These are phyloP conservation scores for Sebastes fasciatus DNA, from an alignment of 2,113 vertebrate species.

Conservation along the genomic window DNA sequence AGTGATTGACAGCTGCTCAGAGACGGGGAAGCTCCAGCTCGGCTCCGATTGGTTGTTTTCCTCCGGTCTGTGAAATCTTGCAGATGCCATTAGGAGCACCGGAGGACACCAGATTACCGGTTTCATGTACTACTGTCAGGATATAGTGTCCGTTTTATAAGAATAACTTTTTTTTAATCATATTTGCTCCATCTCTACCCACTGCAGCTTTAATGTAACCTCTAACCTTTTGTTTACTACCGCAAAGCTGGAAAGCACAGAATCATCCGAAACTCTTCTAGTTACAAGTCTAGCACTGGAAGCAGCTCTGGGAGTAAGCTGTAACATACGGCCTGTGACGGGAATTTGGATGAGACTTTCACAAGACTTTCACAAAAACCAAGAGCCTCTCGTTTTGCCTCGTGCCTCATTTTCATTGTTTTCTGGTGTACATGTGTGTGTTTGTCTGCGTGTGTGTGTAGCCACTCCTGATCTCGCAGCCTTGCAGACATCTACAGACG, in stretches of 20 bases:
- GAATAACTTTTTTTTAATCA: no score
- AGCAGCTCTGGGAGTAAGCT: slow-evolving; percentile 56
- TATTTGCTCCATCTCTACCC: no score
- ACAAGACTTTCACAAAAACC: slow-evolving; percentile 63
- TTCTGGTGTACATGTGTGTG: slow-evolving; percentile 54
- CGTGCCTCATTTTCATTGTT: slow-evolving; percentile 68
- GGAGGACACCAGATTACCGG: no score
- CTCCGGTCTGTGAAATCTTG: no score
- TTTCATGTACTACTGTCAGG: no score
- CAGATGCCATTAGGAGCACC: no score
- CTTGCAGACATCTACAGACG: slow-evolving; percentile 84
- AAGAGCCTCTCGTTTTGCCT: slow-evolving; percentile 59
- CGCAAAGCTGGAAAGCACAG: slow-evolving; percentile 12
- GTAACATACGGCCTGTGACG: slow-evolving; percentile 64
- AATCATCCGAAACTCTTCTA: slow-evolving; percentile 21
- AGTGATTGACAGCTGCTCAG: no score
- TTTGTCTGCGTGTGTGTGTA: slow-evolving; percentile 44
- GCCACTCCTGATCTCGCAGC: slow-evolving; percentile 69
- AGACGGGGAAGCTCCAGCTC: no score
- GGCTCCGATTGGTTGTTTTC: no score
- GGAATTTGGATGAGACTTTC: slow-evolving; percentile 65
- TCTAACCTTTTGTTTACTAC: slow-evolving; percentile 45
- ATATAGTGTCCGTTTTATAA: no score
- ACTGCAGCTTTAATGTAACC: neutral
- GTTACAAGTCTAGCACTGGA: slow-evolving; percentile 43